These are phyloP conservation scores for Pogona vitticeps DNA, from an alignment of 2,113 vertebrate genomes.

Conservation along the genomic window DNA sequence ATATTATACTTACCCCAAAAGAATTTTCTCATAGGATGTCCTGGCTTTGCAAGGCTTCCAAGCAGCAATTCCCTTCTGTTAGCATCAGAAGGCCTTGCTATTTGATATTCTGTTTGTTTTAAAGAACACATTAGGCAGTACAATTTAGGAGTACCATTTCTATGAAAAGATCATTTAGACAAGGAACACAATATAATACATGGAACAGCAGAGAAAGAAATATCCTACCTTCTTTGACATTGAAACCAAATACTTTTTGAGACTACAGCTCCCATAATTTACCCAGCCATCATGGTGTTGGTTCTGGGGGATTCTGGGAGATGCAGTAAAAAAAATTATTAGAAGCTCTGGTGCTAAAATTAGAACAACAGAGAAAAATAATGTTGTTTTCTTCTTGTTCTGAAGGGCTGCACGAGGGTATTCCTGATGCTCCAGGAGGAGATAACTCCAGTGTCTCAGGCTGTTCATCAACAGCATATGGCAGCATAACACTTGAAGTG, in stretches of 20 bases:
- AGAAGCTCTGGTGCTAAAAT: neutral
- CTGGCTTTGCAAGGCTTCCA: constrained; percentile 90
- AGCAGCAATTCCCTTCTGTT: constrained; percentile 95
- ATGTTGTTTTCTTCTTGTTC: too few species aligned
- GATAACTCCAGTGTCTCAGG: neutral
- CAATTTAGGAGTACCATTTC: neutral
- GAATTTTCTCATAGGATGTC: constrained; percentile 97
- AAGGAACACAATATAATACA: neutral
- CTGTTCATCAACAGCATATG: neutral
- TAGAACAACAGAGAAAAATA: too few species aligned
- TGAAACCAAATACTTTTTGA: neutral
- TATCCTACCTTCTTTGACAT: neutral
- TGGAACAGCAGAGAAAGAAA: neutral
- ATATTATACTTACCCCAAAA: constrained; percentile 88
- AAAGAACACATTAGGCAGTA: constrained; percentile 37
- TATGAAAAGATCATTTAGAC: neutral
- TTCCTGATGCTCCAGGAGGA: neutral
- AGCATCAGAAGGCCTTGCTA: constrained; percentile 90
- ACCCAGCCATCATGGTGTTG: too few species aligned
- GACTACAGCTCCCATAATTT: too few species aligned
- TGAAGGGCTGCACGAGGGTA: neutral
- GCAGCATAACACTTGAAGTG: neutral
- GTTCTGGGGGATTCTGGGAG: too few species aligned
- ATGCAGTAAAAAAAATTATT: neutral
- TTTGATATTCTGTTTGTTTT: constrained; percentile 87